These are phyloP conservation scores for Amblyopsis rosae DNA, from an alignment of 2,113 vertebrate genomes.

Conservation along the genomic window DNA sequence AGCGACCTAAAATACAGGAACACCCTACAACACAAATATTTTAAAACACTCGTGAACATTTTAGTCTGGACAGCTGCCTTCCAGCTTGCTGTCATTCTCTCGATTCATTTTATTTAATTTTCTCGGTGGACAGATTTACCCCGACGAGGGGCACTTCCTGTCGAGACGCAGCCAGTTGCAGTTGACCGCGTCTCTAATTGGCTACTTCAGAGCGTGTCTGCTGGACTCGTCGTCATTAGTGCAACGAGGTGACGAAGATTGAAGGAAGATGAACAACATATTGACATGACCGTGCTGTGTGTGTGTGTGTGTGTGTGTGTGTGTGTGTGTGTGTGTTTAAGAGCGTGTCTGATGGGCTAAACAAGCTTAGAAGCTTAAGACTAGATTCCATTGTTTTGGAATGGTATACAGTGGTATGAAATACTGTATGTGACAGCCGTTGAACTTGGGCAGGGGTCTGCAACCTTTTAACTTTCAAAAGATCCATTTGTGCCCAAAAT, in stretches of 20 bases:
- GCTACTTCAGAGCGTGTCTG: slow-evolving; percentile 91
- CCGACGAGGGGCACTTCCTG: slow-evolving; percentile 93
- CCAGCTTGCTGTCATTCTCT: neutral
- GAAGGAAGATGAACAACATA: slow-evolving; percentile 15
- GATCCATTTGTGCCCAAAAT: too few relatives aligned
- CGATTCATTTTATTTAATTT: neutral
- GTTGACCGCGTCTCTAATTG: slow-evolving; percentile 88
- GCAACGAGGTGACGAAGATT: slow-evolving; percentile 83
- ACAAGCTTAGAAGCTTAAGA: slow-evolving; percentile 33
- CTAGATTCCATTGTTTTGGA: slow-evolving; percentile 10
- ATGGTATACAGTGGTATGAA: neutral
- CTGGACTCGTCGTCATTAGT: slow-evolving; percentile 80
- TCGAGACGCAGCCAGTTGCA: slow-evolving; percentile 88
- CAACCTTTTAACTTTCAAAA: too few relatives aligned
- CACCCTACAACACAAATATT: too few relatives aligned
- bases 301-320: slow-evolving; percentile 26
- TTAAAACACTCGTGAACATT: too few relatives aligned
- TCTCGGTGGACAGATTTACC: slow-evolving; percentile 84
- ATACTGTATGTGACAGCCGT: neutral
- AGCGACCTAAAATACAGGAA: too few relatives aligned
- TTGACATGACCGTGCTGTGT: neutral
- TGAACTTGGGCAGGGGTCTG: too few relatives aligned
- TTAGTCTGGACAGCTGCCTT: too few relatives aligned
- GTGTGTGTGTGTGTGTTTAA: slow-evolving; percentile 23
- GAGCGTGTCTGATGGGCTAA: slow-evolving; percentile 34